These are phyloP conservation scores for Punctoribates punctum DNA, from an alignment of 2,888 invertebrate genomes.

Conservation along the genomic window DNA sequence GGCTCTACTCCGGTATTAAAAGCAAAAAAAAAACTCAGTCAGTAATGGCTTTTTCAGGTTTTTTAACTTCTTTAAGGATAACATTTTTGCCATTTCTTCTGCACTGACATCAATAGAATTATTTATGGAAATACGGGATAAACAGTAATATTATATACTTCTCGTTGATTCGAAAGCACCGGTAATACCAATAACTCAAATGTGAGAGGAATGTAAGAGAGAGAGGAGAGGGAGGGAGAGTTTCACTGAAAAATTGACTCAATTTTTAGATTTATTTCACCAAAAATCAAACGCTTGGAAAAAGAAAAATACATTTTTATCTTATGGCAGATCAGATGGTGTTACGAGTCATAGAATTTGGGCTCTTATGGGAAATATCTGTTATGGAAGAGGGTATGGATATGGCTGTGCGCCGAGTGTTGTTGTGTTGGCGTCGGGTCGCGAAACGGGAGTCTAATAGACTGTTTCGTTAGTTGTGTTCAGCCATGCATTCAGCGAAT, in stretches of 20 bases:
- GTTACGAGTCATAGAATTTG: too few relatives aligned
- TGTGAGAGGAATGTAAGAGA: too few relatives aligned
- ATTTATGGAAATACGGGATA: constrained; percentile 28
- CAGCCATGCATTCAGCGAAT: constrained; percentile 20
- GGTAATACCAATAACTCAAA: neutral
- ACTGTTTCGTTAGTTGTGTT: neutral
- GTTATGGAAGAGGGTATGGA: neutral
- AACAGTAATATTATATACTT: constrained; percentile 21
- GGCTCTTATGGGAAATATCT: too few relatives aligned
- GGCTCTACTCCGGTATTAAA: too few relatives aligned
- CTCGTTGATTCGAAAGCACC: neutral
- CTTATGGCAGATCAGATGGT: too few relatives aligned
- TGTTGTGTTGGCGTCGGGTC: constrained; percentile 18
- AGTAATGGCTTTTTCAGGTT: constrained; percentile 17
- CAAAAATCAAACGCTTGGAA: too few relatives aligned
- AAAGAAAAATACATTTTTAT: too few relatives aligned
- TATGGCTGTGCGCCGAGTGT: neutral
- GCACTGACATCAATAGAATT: constrained; percentile 26
- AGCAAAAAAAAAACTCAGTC: too few relatives aligned
- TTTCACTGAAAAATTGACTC: too few relatives aligned
- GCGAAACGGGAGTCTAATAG: neutral
- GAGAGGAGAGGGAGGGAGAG: too few relatives aligned
- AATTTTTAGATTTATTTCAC: too few relatives aligned
- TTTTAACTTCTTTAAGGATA: neutral
- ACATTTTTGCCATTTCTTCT: neutral